Base-by-base conservation (phyloP, 2,888 invertebrate genomes). In the Clepsis dumicolana region DNA sequence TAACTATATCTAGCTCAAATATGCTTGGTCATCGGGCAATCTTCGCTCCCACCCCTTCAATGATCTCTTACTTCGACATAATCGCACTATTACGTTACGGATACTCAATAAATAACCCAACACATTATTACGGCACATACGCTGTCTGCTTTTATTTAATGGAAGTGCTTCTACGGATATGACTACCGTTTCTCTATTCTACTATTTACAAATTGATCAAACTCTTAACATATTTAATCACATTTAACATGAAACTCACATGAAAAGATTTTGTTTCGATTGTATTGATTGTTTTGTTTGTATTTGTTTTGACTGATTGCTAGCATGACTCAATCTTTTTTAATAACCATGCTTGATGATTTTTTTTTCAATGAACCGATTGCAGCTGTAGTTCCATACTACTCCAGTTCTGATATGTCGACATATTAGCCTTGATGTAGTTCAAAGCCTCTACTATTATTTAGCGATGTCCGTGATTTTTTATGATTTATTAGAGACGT, bases 341-440 rank as follows among this genome's bases (percentile, higher is more conserved):
- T 50, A 64, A 64, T 64, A 48, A 64, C 24, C 16, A 0, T 10
- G 53, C 16, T 29, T 54, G 53, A 29, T 32, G 54, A 35, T 29
- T 16, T 53, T 48, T 66, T 53, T 63, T 63, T 62, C 57, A 41
- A 50, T 63, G 50, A 24, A 61, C 54, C 25, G 32, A 62, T 35
- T 63, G n/a, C 52, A 29, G 32, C 52, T 32, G 53, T 50, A 25
- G 64, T 48, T 65, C 27, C 54, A 64, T 52, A 65, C 18, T 65
- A 60, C 21, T 50, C 24, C 67, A 54, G 32, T 60, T 54, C 52
- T 32, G 38, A 59, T 27, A 38, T 50, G 53, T 70, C 57, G 50
- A 71, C 64, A 44, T 73, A n/a, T 72, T 80, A 81, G 78, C 90
- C 90, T 90, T 90, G 89, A 84, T 84, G 78, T 76, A 86, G 89